Evolutionary conservation across 2,888 invertebrate species (phyloP).

Genomic region (Trachelus tabidus): DNA sequence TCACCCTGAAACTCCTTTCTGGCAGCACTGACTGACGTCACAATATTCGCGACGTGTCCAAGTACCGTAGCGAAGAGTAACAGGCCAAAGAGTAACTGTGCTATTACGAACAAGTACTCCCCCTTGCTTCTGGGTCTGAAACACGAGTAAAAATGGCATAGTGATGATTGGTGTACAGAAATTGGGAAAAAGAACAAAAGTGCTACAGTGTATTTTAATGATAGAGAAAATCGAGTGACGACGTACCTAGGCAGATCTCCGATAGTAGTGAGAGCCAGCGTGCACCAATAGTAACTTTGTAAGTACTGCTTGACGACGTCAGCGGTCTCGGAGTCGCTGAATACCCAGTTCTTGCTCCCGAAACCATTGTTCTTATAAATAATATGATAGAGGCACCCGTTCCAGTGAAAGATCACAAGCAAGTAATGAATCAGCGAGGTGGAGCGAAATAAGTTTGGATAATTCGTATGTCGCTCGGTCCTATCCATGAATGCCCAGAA

Average conservation of each 20-base stretch:
- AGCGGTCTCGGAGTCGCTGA: slow-evolving; percentile 85
- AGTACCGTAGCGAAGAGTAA: slow-evolving; percentile 95
- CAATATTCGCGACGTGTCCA: slow-evolving; percentile 98
- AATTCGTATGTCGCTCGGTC: slow-evolving; percentile 98
- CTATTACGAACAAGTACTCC: slow-evolving; percentile 95
- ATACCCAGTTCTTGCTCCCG: slow-evolving; percentile 93
- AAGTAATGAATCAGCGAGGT: slow-evolving; percentile 95
- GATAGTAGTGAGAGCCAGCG: slow-evolving; percentile 94
- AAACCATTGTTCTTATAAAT: slow-evolving; percentile 96
- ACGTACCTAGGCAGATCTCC: slow-evolving; percentile 71
- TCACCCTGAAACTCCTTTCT: slow-evolving; percentile 98
- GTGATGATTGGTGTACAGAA: neutral
- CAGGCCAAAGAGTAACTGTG: slow-evolving; percentile 93
- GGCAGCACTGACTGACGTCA: slow-evolving; percentile 96
- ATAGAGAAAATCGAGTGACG: neutral
- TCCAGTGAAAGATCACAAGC: slow-evolving; percentile 99
- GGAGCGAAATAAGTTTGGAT: slow-evolving; percentile 95
- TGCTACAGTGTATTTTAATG: neutral
- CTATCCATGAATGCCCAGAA: slow-evolving; percentile 99
- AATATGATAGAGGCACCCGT: slow-evolving; percentile 98
- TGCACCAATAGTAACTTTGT: slow-evolving; percentile 99
- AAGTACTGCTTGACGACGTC: slow-evolving; percentile 95
- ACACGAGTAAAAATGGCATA: slow-evolving; percentile 14
- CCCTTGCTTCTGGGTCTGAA: slow-evolving; percentile 87
- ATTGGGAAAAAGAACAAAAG: no score